Evolutionary conservation across 2,113 vertebrate genomes (phyloP).

Genomic region (Etheostoma spectabile): DNA sequence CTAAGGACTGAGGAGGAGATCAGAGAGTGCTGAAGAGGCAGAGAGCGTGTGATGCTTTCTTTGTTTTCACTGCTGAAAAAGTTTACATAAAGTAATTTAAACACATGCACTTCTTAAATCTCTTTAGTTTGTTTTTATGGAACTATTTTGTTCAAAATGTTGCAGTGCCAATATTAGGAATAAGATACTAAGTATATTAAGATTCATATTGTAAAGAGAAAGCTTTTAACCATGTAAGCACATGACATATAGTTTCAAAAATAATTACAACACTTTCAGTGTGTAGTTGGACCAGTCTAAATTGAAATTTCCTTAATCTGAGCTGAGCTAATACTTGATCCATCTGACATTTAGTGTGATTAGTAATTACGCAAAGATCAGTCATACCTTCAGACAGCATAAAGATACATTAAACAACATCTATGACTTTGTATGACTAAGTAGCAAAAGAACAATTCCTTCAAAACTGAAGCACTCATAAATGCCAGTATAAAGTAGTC

Average conservation of each 20-base stretch:
- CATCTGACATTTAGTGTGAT: background rate
- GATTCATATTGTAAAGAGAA: background rate
- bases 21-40: background rate
- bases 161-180: background rate
- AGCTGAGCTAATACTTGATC: background rate
- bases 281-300: background rate
- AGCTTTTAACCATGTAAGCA: background rate
- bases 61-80: constrained; percentile 9
- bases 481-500: background rate
- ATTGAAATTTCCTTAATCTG: background rate
- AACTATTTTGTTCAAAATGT: background rate
- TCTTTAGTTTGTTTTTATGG: background rate
- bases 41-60: background rate
- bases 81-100: background rate
- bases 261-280: background rate
- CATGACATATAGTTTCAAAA: background rate
- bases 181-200: background rate
- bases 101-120: background rate
- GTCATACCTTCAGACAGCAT: background rate
- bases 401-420: background rate
- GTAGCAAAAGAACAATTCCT: background rate
- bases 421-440: background rate
- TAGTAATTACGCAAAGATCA: background rate
- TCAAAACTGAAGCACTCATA: background rate
- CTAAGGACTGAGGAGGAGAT: background rate